phyloP scores from a whole-genome alignment of 64 coral and sea anemone genomes.

The Hydrozoanthus tunicans region DNA sequence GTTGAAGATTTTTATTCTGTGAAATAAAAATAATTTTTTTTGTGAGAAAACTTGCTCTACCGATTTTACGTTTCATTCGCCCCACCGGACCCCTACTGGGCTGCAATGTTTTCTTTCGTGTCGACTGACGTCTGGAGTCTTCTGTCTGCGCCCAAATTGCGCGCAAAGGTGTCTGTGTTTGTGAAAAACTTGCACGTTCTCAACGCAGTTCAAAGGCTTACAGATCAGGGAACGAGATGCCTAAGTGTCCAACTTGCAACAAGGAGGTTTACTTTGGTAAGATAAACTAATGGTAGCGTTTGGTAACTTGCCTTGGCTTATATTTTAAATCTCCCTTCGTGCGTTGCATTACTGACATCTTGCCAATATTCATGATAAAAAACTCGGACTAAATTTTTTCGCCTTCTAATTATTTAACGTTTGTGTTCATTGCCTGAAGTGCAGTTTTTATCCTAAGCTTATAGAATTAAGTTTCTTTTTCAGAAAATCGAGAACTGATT shows the following conservation, averaged over 20 bases:
- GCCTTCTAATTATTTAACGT: not conserved
- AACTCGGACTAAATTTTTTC: not conserved
- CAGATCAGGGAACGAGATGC: constrained; percentile 43
- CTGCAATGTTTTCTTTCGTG: too few relatives aligned
- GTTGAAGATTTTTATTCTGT: too few relatives aligned
- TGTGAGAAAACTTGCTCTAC: too few relatives aligned
- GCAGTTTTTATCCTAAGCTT: not conserved
- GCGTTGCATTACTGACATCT: not conserved
- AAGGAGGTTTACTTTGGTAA: constrained; percentile 92
- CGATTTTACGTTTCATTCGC: too few relatives aligned
- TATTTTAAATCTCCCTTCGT: not conserved
- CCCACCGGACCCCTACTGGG: too few relatives aligned
- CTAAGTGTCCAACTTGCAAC: constrained; percentile 82
- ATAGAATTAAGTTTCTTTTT: not conserved
- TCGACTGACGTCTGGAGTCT: too few relatives aligned
- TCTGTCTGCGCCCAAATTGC: too few relatives aligned
- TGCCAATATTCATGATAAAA: not conserved
- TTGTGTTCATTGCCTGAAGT: not conserved
- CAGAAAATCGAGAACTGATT: not conserved
- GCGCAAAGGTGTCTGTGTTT: too few relatives aligned
- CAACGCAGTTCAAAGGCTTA: not conserved
- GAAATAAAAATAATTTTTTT: too few relatives aligned
- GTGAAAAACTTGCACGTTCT: not conserved
- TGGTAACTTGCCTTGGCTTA: not conserved
- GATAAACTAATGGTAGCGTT: not conserved